Base-by-base conservation (phyloP, 1,140 invertebrate genomes). In the Lordiphosa stackelbergi region DNA sequence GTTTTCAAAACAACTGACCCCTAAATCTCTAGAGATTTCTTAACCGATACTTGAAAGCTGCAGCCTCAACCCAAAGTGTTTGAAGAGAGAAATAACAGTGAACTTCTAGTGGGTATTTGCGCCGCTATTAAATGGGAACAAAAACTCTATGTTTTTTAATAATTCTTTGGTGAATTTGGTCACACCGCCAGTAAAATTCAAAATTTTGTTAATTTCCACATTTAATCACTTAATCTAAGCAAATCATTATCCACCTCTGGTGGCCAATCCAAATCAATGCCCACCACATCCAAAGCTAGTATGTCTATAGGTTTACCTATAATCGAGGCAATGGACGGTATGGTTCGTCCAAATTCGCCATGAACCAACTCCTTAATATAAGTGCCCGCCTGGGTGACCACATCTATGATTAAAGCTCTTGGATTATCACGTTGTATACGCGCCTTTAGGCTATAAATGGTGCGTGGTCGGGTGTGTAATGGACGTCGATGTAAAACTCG, bases 281-380 rank as follows among this genome's bases (percentile, higher is more conserved):
- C 89, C 10, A 90, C 90, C 0, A 94, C 93, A 79, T 94, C 93
- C 4, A 94, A 87, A 7, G 92, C 91, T 13, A 92, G 88, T 63
- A 95, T 92, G 75, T 95, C 93, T 22, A 97, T 94, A 85, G 94
- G 92, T 59, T 90, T 90, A 35, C 91, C 89, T 13, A 91, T 64
- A 16, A 90, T 88, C 5, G 86, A 86, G 42, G 86, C 55, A 51
- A 91, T 88, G 1, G 91, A 90, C 0, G 97, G 97, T 9, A 85
- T 87, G 0, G 96, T 98, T 37, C 97, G 90, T 10, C 95, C 94
- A 86, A 98, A 95, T 89, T 99, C 97, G 1, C 97, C 95, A 89
- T 99, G 96, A 11, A 97, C 93, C 90, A 98, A 97, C 89, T 99
- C 97, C 89, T 99, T 99, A 0, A 99, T 92, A 85, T 99, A 99